phyloP scores from a whole-genome alignment of 2,888 invertebrate genomes.

The Coelinius sp. region DNA sequence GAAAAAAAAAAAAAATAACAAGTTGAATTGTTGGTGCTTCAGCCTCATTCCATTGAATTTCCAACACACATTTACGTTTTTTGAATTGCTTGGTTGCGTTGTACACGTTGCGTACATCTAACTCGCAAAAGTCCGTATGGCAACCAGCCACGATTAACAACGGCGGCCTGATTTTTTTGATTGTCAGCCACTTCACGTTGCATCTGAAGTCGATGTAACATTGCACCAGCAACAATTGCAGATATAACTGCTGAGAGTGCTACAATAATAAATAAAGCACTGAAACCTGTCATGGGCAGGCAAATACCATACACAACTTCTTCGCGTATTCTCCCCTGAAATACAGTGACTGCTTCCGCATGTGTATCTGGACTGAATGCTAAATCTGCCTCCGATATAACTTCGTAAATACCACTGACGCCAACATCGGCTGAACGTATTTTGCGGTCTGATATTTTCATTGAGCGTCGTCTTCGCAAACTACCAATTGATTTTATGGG shows the following conservation, averaged over 20 bases:
- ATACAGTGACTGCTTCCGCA: constrained; percentile 87
- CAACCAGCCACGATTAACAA: constrained; percentile 62
- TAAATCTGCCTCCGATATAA: constrained; percentile 92
- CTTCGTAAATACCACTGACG: constrained; percentile 90
- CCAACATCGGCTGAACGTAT: constrained; percentile 89
- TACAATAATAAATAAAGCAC: constrained; percentile 88
- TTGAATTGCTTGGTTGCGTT: constrained; percentile 51
- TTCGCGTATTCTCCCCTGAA: constrained; percentile 89
- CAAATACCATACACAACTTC: constrained; percentile 94
- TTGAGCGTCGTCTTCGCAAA: constrained; percentile 76
- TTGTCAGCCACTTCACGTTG: constrained; percentile 78
- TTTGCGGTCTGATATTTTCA: constrained; percentile 80
- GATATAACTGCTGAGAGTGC: constrained; percentile 90
- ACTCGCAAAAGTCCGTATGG: constrained; percentile 65
- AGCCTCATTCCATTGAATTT: constrained; percentile 59
- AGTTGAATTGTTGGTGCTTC: constrained; percentile 40
- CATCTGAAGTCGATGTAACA: constrained; percentile 84
- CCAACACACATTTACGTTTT: constrained; percentile 49
- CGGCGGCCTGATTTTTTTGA: constrained; percentile 56
- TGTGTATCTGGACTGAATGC: constrained; percentile 88
- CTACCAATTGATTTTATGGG: constrained; percentile 50
- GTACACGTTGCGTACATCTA: constrained; percentile 56
- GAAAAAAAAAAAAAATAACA: no score
- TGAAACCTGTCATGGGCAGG: constrained; percentile 90
- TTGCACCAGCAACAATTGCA: constrained; percentile 86